These are phyloP conservation scores for Dendronephthya gigantea DNA, from an alignment of 64 coral and sea anemone species.

Conservation along the genomic window DNA sequence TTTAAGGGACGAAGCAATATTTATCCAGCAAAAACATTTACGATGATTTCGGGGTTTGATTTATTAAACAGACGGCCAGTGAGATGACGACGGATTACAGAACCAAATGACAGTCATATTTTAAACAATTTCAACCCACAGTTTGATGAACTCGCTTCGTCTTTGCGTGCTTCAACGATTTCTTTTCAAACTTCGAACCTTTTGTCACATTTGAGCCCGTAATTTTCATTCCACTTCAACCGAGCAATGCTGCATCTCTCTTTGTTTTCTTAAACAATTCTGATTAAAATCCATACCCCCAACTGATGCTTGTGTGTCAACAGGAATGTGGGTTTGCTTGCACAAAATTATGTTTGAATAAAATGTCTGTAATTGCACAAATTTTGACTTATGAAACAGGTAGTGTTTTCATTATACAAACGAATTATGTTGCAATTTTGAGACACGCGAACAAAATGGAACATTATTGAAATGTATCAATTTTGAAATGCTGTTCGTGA, in stretches of 20 bases:
- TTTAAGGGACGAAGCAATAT: neutral
- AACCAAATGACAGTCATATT: neutral
- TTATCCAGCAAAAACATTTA: neutral
- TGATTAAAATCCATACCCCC: neutral
- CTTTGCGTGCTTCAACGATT: no score
- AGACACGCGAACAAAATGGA: neutral
- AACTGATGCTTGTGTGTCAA: conserved; percentile 4
- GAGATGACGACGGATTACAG: neutral
- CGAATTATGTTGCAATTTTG: neutral
- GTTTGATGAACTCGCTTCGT: neutral
- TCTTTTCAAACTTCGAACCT: no score
- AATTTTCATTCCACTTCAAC: neutral
- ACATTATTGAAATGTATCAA: no score
- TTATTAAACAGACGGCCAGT: neutral
- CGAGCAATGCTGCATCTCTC: neutral
- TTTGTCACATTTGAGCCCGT: neutral
- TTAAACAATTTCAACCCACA: neutral
- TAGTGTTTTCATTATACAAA: neutral
- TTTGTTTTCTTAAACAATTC: conserved; percentile 13
- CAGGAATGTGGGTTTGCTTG: neutral
- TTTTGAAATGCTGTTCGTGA: no score
- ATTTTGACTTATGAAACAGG: neutral
- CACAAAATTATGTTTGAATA: neutral
- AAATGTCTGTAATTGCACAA: neutral
- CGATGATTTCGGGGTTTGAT: neutral